Percentiles rank a stretch among this genome's conserved stretches.
phyloP scores from a whole-genome alignment of 2,113 vertebrate species.

The Sander lucioperca region DNA sequence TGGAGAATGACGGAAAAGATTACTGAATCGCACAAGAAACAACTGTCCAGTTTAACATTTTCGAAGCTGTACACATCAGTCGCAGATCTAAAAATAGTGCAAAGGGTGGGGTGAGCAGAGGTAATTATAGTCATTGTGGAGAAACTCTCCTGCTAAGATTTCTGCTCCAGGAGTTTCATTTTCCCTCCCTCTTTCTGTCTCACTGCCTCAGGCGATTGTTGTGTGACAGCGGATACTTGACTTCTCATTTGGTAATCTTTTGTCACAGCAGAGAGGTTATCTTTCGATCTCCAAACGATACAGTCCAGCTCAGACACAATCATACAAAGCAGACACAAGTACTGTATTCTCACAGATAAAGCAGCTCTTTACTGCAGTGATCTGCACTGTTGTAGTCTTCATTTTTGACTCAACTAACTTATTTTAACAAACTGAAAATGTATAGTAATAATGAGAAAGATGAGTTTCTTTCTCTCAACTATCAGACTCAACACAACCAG shows the following conservation, averaged over 20 bases:
- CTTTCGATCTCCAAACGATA: constrained; percentile 46
- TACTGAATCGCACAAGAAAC: not conserved
- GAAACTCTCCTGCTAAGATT: constrained; percentile 36
- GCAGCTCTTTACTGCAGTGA: not conserved
- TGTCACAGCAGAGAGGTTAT: constrained; percentile 36
- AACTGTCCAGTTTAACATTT: not conserved
- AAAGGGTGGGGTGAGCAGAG: constrained; percentile 35
- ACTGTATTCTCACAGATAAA: constrained; percentile 22
- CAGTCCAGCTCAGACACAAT: not conserved
- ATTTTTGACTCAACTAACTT: not conserved
- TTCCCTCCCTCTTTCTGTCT: constrained; percentile 48
- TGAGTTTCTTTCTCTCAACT: too few species aligned
- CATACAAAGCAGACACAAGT: not conserved
- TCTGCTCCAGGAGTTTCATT: constrained; percentile 65
- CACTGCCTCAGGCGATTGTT: constrained; percentile 13
- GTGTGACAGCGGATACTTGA: constrained; percentile 49
- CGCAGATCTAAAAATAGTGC: constrained; percentile 61
- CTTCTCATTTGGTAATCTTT: constrained; percentile 37
- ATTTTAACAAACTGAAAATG: not conserved
- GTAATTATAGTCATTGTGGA: constrained; percentile 52
- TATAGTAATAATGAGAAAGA: constrained; percentile 2
- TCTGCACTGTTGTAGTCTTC: not conserved
- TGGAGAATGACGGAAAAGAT: not conserved
- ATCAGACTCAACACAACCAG: not conserved
- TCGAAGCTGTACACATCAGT: not conserved